Base-by-base conservation (phyloP, 2,113 vertebrate genomes). In the Dipodomys ordii region DNA sequence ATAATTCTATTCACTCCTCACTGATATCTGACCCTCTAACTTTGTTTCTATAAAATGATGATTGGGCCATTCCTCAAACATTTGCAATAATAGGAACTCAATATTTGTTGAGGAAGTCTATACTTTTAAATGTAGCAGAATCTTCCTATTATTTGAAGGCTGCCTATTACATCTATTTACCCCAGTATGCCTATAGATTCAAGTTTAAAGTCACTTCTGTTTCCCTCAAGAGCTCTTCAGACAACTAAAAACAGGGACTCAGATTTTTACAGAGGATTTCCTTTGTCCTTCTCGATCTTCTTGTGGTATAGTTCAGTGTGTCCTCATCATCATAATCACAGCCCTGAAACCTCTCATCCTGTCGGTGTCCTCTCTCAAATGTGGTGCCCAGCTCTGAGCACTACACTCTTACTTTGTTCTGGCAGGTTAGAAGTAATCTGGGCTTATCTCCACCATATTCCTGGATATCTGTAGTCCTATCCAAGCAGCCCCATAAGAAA, bases 1-100 rank as follows among this genome's bases (percentile, higher is more conserved):
- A 83, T 69, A 84, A 83, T 84, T 81, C 57, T 30, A 88, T 83
- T 7, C 30, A 93, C 44, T 86, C 16, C 11, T 85, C 15, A 67
- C 8, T n/a, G 44, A 68, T 62, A 85, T 67, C 57, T 85, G 25
- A 73, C 7, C 9, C 7, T 88, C 3, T 83, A 32, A 77, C 9
- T 60, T 88, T 82, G 72, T 93, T 82, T 62, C 72, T 91, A 49
- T 88, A 8, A 68, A 72, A 32, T 76, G 3, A 0, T 72, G 88
- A 82, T 86, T 83, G 30, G 28, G 27, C 32, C 16, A 7, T 10
- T 88, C 44, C 67, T 80, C 28, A 73, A 22, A 86, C 88, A 82
- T 19, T 72, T 86, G 85, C 46, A 92, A 53, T 28, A 90, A 64
- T 22, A 62, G n/a, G 64, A 91, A 92, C 15, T 20, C 3, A 86